phyloP scores from a whole-genome alignment of 2,113 vertebrate species.

The Gavialis gangeticus region DNA sequence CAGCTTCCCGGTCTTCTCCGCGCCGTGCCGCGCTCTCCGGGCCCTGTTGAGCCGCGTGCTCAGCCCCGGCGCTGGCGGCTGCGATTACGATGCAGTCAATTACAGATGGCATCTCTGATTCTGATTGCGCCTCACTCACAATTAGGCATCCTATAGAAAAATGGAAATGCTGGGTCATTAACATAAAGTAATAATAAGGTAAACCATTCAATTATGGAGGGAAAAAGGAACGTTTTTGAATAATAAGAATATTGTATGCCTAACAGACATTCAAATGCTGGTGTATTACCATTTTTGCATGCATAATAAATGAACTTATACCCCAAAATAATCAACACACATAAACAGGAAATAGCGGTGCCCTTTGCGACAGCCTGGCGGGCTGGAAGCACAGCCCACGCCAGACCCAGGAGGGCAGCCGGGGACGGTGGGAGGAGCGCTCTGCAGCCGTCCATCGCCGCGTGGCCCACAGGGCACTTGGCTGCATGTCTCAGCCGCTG shows the following conservation, averaged over 20 bases:
- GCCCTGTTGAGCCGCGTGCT: background rate
- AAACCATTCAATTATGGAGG: slow-evolving; percentile 77
- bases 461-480: background rate
- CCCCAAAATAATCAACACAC: slow-evolving; percentile 59
- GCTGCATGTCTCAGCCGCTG: accelerated
- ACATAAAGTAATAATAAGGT: slow-evolving; percentile 79
- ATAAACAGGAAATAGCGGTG: slow-evolving; percentile 42
- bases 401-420: background rate
- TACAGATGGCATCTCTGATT: slow-evolving; percentile 67
- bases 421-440: too few species aligned
- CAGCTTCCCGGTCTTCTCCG: background rate
- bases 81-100: slow-evolving; percentile 78
- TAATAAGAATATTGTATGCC: slow-evolving; percentile 79
- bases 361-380: slow-evolving; percentile 5
- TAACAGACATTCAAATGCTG: slow-evolving; percentile 74
- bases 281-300: slow-evolving; percentile 75
- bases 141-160: slow-evolving; percentile 76
- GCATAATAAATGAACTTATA: slow-evolving; percentile 71
- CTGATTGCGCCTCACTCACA: slow-evolving; percentile 73
- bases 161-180: slow-evolving; percentile 68
- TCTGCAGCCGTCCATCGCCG: too few species aligned
- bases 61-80: slow-evolving; percentile 33
- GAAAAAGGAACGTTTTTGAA: slow-evolving; percentile 63
- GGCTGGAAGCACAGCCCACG: background rate
- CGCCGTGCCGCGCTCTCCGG: accelerated